Evolutionary conservation across 2,797 vertebrate species (phyloP).

Genomic region (Cuniculus paca): DNA sequence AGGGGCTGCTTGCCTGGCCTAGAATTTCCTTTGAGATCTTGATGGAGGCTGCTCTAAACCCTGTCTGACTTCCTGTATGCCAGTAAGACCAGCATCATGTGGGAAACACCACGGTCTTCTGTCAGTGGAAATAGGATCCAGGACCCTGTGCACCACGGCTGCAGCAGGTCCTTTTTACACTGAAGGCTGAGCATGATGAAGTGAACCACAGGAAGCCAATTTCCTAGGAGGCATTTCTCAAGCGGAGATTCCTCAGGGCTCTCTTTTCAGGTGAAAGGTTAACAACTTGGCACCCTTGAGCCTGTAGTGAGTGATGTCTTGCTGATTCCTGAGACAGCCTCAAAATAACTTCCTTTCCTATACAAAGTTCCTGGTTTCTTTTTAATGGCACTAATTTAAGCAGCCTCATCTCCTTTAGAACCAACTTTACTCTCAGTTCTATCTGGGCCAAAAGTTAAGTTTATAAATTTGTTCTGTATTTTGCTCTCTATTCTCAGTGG

Average conservation of each 20-base stretch:
- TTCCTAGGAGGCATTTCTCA: background rate
- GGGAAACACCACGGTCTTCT: background rate
- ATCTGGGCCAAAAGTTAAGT: background rate
- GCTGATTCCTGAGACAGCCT: background rate
- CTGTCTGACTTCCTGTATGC: background rate
- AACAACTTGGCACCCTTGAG: background rate
- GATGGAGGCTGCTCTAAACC: background rate
- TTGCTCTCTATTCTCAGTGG: background rate
- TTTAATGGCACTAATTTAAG: background rate
- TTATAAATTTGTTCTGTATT: background rate
- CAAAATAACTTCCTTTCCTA: background rate
- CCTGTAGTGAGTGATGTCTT: background rate
- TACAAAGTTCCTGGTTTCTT: background rate
- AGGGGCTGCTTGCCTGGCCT: background rate
- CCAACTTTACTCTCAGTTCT: background rate
- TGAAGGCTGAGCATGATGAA: background rate
- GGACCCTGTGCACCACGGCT: background rate
- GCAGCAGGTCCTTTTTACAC: background rate
- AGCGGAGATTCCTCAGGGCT: no score
- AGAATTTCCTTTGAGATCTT: background rate
- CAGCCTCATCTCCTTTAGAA: background rate
- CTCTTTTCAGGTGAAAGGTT: background rate
- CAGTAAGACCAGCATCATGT: background rate
- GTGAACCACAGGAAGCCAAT: background rate
- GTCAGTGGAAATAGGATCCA: background rate